phyloP scores from a whole-genome alignment of 1,140 invertebrate species.

The Ceratosolen fusciceps region DNA sequence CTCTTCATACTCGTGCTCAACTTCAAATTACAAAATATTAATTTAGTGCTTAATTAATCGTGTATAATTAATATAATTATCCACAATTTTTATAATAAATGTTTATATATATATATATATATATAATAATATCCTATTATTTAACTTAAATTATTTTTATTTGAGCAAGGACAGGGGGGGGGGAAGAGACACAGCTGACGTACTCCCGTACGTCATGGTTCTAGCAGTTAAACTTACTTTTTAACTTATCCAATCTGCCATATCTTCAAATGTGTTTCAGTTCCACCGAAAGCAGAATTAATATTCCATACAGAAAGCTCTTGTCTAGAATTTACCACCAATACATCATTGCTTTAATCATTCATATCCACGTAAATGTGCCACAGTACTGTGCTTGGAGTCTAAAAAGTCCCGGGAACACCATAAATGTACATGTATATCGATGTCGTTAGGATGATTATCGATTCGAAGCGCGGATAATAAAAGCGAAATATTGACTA shows the following conservation, averaged over 20 bases:
- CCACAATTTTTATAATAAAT: no score
- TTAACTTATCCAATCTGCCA: neutral
- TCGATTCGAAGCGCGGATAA: neutral
- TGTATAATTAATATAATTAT: no score
- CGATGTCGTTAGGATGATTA: neutral
- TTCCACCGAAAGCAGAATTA: conserved; percentile 1
- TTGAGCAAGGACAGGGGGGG: no score
- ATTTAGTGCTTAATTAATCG: no score
- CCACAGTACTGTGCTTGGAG: neutral
- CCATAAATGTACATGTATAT: neutral
- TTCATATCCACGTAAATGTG: neutral
- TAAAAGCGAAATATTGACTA: neutral
- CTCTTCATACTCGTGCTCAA: no score
- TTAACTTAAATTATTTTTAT: no score
- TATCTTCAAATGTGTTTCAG: neutral
- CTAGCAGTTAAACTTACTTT: neutral
- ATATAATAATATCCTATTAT: no score
- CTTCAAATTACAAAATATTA: no score
- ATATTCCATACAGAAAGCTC: neutral
- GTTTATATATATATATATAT: no score
- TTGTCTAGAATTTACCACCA: neutral
- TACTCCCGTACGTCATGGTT: neutral
- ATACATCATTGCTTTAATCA: neutral
- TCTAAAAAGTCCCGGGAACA: neutral
- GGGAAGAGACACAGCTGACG: no score